Evolutionary conservation across 2,888 invertebrate species (phyloP), one percentile per base, ranked within the genome.

Genomic region (Deladenus siricidicola): DNA sequence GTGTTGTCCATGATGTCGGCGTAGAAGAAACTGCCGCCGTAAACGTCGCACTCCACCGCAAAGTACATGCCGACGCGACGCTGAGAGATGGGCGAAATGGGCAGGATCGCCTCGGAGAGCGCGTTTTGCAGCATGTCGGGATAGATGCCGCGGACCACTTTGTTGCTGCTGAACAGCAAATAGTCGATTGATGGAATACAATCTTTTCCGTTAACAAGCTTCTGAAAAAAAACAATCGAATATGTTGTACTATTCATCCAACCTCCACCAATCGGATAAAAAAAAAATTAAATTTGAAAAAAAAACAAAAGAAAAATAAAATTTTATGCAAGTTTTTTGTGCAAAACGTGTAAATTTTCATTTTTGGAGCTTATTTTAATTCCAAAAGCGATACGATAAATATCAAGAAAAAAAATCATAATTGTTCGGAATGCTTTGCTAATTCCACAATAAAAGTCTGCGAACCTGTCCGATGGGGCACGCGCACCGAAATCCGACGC

Each of bases 11-110:
- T 84, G 0, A 96, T 93, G 79, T 98, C 98, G 0, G 94, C 94
- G 80, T 93, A 96, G 80, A 94, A 98, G 68, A 98, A 90, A 74
- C 89, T 88, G 74, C 89, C 87, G 83, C 76, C 75, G 51, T 72
- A 71, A 4, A 78, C 75, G 62, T 79, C 79, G 56, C 79, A 79
- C 51, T 76, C 77, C 0, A 90, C 87, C 80, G 94, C 93, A 78
- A 90, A 94, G 79, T 96, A 96, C 42, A 94, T 81, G 0, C 93
- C 94, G 0, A 94, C 93, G 79, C 93, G 92, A 70, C 93, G 85
- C 0, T 92, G 92, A 34, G 91, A 84, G 56, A 89, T 83, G 0
- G 92, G 90, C 17, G 79, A 79, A 0, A 94, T 89, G 0, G 96
- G 96, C 34, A 90, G 83, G 58, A 96, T 93, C 4, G 94, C 94